A percentile compares a stretch with the other conserved stretches of the same genome.
These are phyloP conservation scores for Drosophila koepferae DNA, from an alignment of 2,888 invertebrate genomes.

Conservation along the genomic window DNA sequence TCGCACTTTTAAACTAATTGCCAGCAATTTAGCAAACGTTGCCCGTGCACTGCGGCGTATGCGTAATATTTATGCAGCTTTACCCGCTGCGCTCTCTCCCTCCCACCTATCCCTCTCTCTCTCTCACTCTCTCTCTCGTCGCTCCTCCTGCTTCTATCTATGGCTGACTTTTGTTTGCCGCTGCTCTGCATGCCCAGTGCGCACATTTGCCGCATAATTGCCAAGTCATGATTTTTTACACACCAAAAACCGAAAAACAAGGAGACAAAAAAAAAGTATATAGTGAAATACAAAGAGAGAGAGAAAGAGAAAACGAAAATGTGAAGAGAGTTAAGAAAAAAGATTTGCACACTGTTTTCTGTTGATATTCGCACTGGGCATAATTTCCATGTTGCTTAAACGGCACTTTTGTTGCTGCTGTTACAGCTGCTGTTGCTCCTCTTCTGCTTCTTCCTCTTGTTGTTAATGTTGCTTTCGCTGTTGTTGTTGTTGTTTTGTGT, in stretches of 20 bases:
- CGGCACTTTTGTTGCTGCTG: conserved; percentile 63
- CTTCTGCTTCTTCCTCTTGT: neutral
- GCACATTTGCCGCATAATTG: conserved; percentile 79
- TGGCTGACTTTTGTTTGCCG: conserved; percentile 51
- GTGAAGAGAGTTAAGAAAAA: conserved; percentile 20
- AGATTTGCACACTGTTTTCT: conserved; percentile 44
- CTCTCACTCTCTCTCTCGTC: neutral
- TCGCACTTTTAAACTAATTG: conserved; percentile 75
- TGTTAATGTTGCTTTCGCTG: neutral
- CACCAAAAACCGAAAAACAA: conserved; percentile 50
- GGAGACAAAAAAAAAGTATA: conserved; percentile 15
- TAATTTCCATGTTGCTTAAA: conserved; percentile 80
- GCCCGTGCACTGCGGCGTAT: conserved; percentile 71
- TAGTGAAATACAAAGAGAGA: conserved; percentile 19
- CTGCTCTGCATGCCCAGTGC: conserved; percentile 60
- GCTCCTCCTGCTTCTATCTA: neutral
- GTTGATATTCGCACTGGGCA: conserved; percentile 80
- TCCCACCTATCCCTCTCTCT: neutral
- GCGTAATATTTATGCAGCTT: conserved; percentile 66
- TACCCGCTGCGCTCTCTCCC: neutral
- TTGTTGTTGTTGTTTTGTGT: conserved; percentile 29
- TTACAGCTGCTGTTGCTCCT: neutral
- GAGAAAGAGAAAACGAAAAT: conserved; percentile 15
- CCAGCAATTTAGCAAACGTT: conserved; percentile 75
- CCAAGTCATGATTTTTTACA: conserved; percentile 78